These are phyloP conservation scores for Cochlearius cochlearius DNA, from an alignment of 2,113 vertebrate species.

Conservation along the genomic window DNA sequence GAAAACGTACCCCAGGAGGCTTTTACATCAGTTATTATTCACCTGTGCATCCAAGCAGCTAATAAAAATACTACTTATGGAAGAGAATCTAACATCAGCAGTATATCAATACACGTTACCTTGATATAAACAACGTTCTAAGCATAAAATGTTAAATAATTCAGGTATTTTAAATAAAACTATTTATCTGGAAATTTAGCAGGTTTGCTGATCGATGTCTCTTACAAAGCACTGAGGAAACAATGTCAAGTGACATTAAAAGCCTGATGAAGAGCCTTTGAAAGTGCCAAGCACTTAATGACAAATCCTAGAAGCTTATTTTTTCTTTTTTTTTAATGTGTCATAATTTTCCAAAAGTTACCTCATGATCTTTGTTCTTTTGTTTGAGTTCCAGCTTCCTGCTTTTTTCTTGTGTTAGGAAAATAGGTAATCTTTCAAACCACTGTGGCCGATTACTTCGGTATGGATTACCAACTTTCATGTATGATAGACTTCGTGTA, in stretches of 20 bases:
- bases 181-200: not conserved
- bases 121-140: not conserved
- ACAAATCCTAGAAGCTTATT: not conserved
- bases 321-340: not conserved
- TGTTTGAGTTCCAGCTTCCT: not conserved
- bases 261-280: not conserved
- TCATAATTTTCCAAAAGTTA: not conserved
- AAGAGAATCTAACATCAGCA: not conserved
- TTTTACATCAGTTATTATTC: not conserved
- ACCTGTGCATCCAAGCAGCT: not conserved
- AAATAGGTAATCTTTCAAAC: not conserved
- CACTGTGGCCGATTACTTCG: not conserved
- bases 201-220: not conserved
- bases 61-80: not conserved
- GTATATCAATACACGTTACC: not conserved
- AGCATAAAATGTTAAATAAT: not conserved
- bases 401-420: not conserved
- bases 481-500: not conserved
- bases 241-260: not conserved
- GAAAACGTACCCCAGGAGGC: not conserved
- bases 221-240: not conserved
- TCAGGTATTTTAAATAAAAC: not conserved
- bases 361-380: not conserved
- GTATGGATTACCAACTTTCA: not conserved
- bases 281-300: not conserved